Percentiles rank a stretch among this genome's conserved stretches.
Evolutionary conservation across 2,888 invertebrate genomes (phyloP).

Genomic region (Amblyjoppa fuscipennis): DNA sequence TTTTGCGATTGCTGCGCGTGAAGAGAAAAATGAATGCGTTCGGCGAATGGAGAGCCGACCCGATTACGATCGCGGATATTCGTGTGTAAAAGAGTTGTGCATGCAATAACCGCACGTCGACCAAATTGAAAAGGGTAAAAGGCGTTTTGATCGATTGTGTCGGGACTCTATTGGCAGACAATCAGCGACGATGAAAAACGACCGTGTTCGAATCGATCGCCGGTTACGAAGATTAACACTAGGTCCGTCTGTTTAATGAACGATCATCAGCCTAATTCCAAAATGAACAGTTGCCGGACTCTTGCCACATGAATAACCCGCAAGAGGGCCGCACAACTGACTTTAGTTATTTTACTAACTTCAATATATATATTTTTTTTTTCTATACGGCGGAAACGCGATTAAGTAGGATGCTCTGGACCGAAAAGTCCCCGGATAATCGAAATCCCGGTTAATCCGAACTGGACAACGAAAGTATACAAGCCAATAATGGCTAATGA

Average conservation of each 20-base stretch:
- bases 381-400: too few relatives aligned
- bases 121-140: background rate
- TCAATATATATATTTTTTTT: too few relatives aligned
- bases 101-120: background rate
- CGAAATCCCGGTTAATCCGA: too few relatives aligned
- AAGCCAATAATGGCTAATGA: too few relatives aligned
- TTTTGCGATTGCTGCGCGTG: background rate
- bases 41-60: background rate
- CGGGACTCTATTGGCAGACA: background rate
- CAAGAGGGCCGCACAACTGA: too few relatives aligned
- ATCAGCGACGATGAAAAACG: conserved; percentile 9
- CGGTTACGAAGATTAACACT: background rate
- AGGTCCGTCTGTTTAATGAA: background rate
- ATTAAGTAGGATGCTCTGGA: too few relatives aligned
- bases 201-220: background rate
- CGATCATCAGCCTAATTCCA: background rate
- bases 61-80: background rate
- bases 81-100: background rate
- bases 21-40: conserved; percentile 10
- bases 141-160: background rate
- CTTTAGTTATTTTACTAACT: too few relatives aligned
- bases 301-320: too few relatives aligned
- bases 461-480: too few relatives aligned
- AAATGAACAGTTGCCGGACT: background rate
- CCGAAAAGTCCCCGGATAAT: too few relatives aligned